Evolutionary conservation across 2,113 vertebrate genomes (phyloP), one percentile per base, ranked within the genome.

Genomic region (Lota lota): DNA sequence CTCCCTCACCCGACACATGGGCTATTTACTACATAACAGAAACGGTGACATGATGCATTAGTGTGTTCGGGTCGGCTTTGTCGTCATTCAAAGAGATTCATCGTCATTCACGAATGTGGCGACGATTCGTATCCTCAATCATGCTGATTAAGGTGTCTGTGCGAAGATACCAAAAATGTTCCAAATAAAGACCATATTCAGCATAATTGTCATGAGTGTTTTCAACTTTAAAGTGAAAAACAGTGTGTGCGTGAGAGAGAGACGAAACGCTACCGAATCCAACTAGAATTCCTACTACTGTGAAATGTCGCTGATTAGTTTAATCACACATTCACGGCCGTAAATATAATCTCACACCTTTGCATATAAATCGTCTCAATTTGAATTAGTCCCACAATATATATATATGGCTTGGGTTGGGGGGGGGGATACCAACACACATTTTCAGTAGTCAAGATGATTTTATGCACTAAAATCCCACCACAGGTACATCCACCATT

Each of bases 321-420:
- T 87, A 85, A 84, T 87, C 87, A 69, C 69, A 66, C 72, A 18
- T 70, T 24, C 69, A 76, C 73, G 76, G 67, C 61, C 66, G 66
- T 22, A 6, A 76, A 72, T 68, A 78, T 83, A 81, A 87, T 74
- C 79, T 73, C 73, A 70, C 69, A 75, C 54, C 75, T n/a, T n/a
- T n/a, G n/a, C n/a, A 28, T 0, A 28, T 28, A 28, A 28, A 28
- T 28, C 28, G 28, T 28, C 28, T 84, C 69, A 75, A 80, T 66
- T 70, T 77, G 77, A 85, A 85, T 79, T 59, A 86, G 85, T 83
- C 82, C 76, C 15, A 28, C 28, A 3, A 28, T 28, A 4, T 24
- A 24, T 24, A 24, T 24, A 4, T 4, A 24, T 28, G 28, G 28
- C 28, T 28, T 28, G 28, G 28, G 28, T 28, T 28, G 28, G 24